Evolutionary conservation across 2,888 invertebrate species (phyloP).

Genomic region (Crematogaster levior): DNA sequence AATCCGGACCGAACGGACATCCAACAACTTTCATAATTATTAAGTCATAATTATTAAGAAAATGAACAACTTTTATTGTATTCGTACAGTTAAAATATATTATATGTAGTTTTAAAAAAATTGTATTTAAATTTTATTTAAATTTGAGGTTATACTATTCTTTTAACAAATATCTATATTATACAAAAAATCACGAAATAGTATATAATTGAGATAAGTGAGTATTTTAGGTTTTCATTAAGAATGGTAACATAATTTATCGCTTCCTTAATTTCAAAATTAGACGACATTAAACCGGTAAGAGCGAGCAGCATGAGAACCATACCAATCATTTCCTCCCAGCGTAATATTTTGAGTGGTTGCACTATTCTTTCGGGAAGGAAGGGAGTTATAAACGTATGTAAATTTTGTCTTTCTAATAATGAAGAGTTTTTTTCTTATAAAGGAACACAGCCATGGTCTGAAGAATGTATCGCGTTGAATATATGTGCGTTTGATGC

Average conservation of each 20-base stretch:
- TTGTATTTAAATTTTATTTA: background rate
- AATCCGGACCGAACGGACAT: slow-evolving; percentile 35
- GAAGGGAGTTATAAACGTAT: slow-evolving; percentile 55
- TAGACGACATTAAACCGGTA: background rate
- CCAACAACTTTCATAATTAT: too few species aligned
- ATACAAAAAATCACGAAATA: background rate
- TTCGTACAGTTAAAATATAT: background rate
- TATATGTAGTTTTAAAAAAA: background rate
- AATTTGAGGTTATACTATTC: background rate
- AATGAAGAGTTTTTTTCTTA: slow-evolving; percentile 24
- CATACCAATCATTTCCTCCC: slow-evolving; percentile 13
- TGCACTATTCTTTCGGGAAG: slow-evolving; percentile 40
- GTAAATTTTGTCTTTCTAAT: slow-evolving; percentile 65
- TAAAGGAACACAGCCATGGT: slow-evolving; percentile 60
- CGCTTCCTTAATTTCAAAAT: slow-evolving; percentile 7
- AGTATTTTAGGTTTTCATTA: background rate
- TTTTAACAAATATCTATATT: background rate
- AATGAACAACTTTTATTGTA: background rate
- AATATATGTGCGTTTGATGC: slow-evolving; percentile 67
- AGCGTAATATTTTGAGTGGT: slow-evolving; percentile 34
- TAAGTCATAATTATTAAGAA: background rate
- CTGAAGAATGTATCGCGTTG: slow-evolving; percentile 20
- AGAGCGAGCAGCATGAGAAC: slow-evolving; percentile 8
- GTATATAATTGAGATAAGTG: background rate
- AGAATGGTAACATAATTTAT: background rate